Evolutionary conservation across 2,797 vertebrate genomes (phyloP).

Genomic region (Aotus griseimembra): DNA sequence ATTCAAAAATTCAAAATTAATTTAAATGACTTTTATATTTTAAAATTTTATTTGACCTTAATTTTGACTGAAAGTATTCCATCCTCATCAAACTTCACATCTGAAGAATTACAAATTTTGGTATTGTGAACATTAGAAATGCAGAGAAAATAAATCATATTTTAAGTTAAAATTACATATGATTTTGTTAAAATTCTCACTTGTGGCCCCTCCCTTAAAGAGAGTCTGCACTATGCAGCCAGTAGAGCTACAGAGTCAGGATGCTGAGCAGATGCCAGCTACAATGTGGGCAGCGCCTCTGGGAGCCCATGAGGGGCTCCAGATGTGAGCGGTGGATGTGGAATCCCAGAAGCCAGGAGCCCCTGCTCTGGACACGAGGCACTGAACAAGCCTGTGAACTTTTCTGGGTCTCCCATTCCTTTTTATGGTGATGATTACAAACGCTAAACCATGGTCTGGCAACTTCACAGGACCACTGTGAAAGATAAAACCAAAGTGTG

Average conservation of each 20-base stretch:
- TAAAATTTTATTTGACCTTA: neutral
- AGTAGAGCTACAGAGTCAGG: no score
- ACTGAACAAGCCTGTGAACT: neutral
- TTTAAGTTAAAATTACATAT: neutral
- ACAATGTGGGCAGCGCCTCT: neutral
- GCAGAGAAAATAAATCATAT: neutral
- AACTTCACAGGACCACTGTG: neutral
- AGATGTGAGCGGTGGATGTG: accelerated
- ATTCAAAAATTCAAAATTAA: neutral
- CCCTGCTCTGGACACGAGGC: no score
- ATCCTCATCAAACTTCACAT: neutral
- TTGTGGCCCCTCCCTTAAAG: neutral
- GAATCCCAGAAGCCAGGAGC: neutral
- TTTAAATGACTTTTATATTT: neutral
- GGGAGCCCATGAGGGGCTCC: neutral
- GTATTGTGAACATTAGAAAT: neutral
- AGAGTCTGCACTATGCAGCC: accelerated
- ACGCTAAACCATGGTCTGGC: neutral
- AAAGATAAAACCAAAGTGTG: neutral
- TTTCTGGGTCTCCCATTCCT: neutral
- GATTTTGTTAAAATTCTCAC: neutral
- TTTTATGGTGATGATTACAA: neutral
- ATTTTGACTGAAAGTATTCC: neutral
- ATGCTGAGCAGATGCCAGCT: neutral
- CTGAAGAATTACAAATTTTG: neutral